Conservation (phyloP, 2,797 vertebrate species). For the Cirrhinus mrigala region DNA sequence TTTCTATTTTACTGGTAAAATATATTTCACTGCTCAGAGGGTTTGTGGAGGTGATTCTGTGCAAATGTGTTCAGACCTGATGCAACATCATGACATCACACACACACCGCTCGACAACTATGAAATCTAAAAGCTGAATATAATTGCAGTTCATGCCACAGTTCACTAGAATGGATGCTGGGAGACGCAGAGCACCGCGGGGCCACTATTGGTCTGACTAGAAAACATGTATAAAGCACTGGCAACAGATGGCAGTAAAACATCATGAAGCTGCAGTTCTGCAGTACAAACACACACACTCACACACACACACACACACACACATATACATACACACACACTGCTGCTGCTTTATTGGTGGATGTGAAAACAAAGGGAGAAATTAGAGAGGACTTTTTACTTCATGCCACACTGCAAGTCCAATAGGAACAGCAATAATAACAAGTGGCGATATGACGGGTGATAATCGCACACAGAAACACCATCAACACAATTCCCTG, state of each 20-base stretch:
- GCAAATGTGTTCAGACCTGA: slow-evolving; percentile 46
- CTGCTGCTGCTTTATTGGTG: slow-evolving; percentile 47
- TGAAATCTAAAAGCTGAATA: slow-evolving; percentile 12
- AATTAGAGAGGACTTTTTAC: slow-evolving; percentile 47
- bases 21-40: not conserved
- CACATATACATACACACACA: slow-evolving; percentile 22
- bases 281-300: slow-evolving; percentile 38
- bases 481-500: slow-evolving; percentile 23
- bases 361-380: slow-evolving; percentile 50
- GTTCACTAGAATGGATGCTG: slow-evolving; percentile 18
- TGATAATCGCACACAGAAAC: slow-evolving; percentile 32
- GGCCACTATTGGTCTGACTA: slow-evolving; percentile 5
- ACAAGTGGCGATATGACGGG: slow-evolving; percentile 39
- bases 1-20: not conserved
- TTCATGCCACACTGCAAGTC: slow-evolving; percentile 41
- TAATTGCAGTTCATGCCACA: slow-evolving; percentile 33
- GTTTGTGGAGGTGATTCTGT: not conserved
- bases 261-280: slow-evolving; percentile 70
- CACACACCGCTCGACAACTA: slow-evolving; percentile 15
- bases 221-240: slow-evolving; percentile 58
- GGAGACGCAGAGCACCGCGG: not conserved
- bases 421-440: slow-evolving; percentile 52
- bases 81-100: slow-evolving; percentile 44
- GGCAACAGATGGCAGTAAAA: slow-evolving; percentile 96
- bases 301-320: not conserved